These are phyloP conservation scores for Coenonympha glycerion DNA, from an alignment of 2,888 invertebrate species.

Conservation along the genomic window DNA sequence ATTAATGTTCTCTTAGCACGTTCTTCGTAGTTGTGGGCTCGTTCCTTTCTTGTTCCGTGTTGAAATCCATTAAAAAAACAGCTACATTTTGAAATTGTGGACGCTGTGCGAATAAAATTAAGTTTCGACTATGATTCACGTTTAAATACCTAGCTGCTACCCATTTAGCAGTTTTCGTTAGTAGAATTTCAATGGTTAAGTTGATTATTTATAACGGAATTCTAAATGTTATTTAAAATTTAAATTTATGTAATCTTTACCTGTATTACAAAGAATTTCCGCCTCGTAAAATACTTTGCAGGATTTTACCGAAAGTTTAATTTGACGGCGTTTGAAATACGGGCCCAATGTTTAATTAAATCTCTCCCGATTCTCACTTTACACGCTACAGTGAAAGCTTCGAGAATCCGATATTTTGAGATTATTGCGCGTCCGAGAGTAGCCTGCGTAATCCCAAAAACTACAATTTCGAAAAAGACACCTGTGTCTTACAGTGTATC, in stretches of 20 bases:
- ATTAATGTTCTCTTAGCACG: constrained; percentile 18
- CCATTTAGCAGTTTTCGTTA: not conserved
- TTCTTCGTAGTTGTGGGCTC: constrained; percentile 4
- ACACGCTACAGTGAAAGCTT: not conserved
- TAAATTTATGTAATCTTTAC: constrained; percentile 12
- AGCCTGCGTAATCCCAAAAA: not conserved
- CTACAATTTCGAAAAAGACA: not conserved
- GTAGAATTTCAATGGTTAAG: not conserved
- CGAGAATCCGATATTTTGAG: not conserved
- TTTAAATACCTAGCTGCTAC: not conserved
- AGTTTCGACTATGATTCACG: not conserved
- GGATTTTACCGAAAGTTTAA: constrained; percentile 12
- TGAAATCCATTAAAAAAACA: constrained; percentile 4
- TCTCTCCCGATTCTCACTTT: constrained; percentile 10
- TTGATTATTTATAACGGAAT: not conserved
- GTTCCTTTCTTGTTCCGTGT: constrained; percentile 6
- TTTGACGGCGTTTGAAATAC: constrained; percentile 16
- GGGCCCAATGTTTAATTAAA: constrained; percentile 16
- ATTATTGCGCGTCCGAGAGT: not conserved
- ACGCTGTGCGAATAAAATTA: not conserved
- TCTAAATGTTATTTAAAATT: constrained; percentile 10
- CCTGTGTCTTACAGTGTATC: too few relatives aligned
- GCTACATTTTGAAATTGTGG: not conserved
- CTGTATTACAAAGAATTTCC: constrained; percentile 13
- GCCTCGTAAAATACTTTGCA: constrained; percentile 17